Conservation (phyloP, 2,797 vertebrate species). For the Chloroceryle inda region DNA sequence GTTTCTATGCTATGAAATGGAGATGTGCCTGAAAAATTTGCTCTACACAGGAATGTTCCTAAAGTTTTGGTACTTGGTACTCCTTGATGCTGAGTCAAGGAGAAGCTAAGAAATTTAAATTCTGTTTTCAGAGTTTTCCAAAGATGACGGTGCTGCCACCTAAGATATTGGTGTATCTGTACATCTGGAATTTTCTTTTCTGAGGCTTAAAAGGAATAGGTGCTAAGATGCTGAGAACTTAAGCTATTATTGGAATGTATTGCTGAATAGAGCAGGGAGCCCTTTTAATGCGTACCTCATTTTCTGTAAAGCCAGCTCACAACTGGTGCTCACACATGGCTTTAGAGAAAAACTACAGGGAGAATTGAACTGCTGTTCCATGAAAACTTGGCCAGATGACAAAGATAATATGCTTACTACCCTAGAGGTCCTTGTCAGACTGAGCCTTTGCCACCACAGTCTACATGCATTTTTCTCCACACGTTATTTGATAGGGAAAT, state of each 20-base stretch:
- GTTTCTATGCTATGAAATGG: rapidly evolving
- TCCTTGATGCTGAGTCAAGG: background rate
- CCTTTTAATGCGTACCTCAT: background rate
- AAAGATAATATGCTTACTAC: slow-evolving; percentile 34
- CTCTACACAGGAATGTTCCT: background rate
- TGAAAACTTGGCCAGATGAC: slow-evolving; percentile 33
- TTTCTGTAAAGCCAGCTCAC: slow-evolving; percentile 11
- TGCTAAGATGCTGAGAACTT: background rate
- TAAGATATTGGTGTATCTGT: background rate
- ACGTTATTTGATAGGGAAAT: slow-evolving; percentile 34
- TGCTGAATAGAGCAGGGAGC: background rate
- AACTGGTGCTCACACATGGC: background rate
- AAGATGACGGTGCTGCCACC: background rate
- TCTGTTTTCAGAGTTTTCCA: background rate
- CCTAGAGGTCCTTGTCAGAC: slow-evolving; percentile 20
- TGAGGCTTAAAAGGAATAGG: background rate
- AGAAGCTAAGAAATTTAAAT: background rate
- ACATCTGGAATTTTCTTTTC: background rate
- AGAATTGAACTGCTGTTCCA: background rate
- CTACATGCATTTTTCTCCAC: slow-evolving; percentile 8
- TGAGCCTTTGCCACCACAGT: slow-evolving; percentile 3
- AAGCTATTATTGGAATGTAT: background rate
- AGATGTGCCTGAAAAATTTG: background rate
- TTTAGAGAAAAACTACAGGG: slow-evolving; percentile 20
- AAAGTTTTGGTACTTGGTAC: background rate